phyloP scores from a whole-genome alignment of 2,113 vertebrate species.

The Taurulus bubalis region DNA sequence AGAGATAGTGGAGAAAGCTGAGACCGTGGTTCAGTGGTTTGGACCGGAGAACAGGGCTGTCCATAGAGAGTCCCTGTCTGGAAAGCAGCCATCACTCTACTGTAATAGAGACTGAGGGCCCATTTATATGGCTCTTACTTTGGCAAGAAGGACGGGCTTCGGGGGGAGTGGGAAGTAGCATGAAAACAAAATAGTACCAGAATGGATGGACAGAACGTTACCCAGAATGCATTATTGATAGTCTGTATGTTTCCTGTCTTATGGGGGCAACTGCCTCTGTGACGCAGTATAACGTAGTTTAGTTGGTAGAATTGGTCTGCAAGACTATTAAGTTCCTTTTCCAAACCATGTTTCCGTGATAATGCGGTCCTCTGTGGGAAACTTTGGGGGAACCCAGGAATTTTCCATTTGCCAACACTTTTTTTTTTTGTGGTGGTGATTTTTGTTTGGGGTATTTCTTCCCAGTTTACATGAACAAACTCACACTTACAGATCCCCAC shows the following conservation, averaged over 20 bases:
- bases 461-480: constrained; percentile 67
- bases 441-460: constrained; percentile 58
- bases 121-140: constrained; percentile 71
- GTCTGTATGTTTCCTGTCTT: constrained; percentile 43
- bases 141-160: constrained; percentile 64
- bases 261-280: constrained; percentile 40
- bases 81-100: constrained; percentile 74
- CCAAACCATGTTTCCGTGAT: constrained; percentile 39
- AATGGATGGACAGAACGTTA: constrained; percentile 56
- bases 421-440: constrained; percentile 43
- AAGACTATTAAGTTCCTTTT: constrained; percentile 23
- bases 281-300: constrained; percentile 39
- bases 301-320: constrained; percentile 27
- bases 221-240: constrained; percentile 74
- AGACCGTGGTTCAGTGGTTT: constrained; percentile 65
- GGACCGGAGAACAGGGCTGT: constrained; percentile 63
- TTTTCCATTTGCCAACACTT: constrained; percentile 55
- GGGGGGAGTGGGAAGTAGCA: constrained; percentile 11
- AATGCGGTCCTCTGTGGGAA: constrained; percentile 9
- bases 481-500: constrained; percentile 55
- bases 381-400: constrained; percentile 37
- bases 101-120: constrained; percentile 72
- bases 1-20: constrained; percentile 49
- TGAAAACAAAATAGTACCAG: constrained; percentile 61
- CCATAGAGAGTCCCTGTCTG: constrained; percentile 72